Evolutionary conservation across 2,888 invertebrate genomes (phyloP).

Genomic region (Brachynemurus nebulosus): DNA sequence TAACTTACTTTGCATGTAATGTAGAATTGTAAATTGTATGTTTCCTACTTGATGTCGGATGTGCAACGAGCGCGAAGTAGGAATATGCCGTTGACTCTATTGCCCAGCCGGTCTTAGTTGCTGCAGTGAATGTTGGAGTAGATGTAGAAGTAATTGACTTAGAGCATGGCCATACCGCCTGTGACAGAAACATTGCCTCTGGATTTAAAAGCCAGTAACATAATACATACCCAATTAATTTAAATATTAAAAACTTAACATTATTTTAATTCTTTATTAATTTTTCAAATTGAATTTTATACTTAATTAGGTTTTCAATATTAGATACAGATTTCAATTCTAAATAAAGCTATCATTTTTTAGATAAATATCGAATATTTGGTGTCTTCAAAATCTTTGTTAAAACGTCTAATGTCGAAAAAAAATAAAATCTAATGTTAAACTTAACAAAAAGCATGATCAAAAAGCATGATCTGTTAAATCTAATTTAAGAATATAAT

Average conservation of each 20-base stretch:
- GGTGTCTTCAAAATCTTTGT: no score
- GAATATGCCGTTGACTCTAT: neutral
- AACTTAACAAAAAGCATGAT: no score
- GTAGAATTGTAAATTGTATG: neutral
- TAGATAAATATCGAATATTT: no score
- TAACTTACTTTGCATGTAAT: neutral
- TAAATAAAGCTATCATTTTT: no score
- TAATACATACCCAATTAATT: neutral
- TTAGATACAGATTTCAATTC: neutral
- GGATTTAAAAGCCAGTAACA: conserved; percentile 4
- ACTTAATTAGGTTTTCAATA: no score
- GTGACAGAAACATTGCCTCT: conserved; percentile 5
- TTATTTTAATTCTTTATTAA: neutral
- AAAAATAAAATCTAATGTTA: no score
- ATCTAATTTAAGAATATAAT: no score
- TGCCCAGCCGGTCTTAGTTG: conserved; percentile 4
- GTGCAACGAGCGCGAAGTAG: neutral
- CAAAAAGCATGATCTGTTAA: no score
- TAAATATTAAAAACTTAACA: conserved; percentile 1
- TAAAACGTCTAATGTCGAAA: no score
- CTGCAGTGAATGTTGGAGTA: neutral
- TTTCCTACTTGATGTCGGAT: neutral
- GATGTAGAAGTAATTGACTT: neutral
- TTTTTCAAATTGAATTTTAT: neutral
- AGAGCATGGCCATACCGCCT: conserved; percentile 1